Percentiles rank a stretch among this genome's conserved stretches.
These are phyloP conservation scores for Craniophora ligustri DNA, from an alignment of 2,888 invertebrate species.

Conservation along the genomic window DNA sequence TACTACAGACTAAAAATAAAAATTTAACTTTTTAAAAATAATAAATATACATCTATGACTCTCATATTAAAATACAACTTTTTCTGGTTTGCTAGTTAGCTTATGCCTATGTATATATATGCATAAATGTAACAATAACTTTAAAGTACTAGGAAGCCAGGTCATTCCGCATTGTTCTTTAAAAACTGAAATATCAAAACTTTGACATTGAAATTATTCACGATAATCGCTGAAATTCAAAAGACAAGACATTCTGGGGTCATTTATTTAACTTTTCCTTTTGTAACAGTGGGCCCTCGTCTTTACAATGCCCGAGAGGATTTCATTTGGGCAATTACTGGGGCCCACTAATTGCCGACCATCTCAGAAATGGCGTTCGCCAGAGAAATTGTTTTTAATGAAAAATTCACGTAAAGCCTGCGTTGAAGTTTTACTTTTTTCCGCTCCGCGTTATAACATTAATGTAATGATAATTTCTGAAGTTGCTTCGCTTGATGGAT, in stretches of 20 bases:
- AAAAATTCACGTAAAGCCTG: conserved; percentile 67
- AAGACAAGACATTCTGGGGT: conserved; percentile 58
- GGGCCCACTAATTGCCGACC: conserved; percentile 71
- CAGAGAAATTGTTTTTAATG: conserved; percentile 76
- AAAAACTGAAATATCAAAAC: conserved; percentile 50
- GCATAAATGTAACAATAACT: too few species aligned
- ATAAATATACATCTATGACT: too few species aligned
- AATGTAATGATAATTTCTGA: conserved; percentile 54
- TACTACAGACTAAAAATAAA: too few species aligned
- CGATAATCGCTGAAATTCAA: conserved; percentile 59
- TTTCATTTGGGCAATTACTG: conserved; percentile 73
- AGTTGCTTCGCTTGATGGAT: conserved; percentile 40
- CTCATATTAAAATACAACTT: too few species aligned
- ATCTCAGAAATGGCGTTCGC: conserved; percentile 69
- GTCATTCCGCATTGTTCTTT: conserved; percentile 2
- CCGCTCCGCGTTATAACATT: conserved; percentile 52
- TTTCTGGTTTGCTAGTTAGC: too few species aligned
- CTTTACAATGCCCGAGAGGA: conserved; percentile 64
- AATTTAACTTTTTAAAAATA: too few species aligned
- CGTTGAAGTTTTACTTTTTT: conserved; percentile 58
- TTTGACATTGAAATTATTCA: conserved; percentile 48
- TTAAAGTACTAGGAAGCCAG: neutral
- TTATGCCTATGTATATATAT: too few species aligned
- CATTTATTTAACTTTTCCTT: conserved; percentile 65
- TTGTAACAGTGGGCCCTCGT: conserved; percentile 51